Conservation (phyloP, 2,888 invertebrate genomes). For the Eupeodes luniger region DNA sequence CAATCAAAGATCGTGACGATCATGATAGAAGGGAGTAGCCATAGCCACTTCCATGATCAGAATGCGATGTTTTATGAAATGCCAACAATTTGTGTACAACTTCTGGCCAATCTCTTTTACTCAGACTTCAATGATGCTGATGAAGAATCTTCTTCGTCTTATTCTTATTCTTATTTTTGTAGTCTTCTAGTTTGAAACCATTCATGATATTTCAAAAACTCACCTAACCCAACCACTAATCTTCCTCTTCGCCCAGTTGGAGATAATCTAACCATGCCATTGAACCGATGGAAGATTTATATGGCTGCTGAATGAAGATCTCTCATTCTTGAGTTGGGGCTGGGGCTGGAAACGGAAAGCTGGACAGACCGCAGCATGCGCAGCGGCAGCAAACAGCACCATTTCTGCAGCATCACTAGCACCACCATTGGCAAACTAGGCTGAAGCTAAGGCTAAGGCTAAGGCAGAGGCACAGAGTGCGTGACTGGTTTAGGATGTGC, state of each 20-base stretch:
- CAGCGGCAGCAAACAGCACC: slow-evolving; percentile 6
- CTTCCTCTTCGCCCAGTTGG: slow-evolving; percentile 59
- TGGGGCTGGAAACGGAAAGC: slow-evolving; percentile 12
- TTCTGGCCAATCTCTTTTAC: slow-evolving; percentile 22
- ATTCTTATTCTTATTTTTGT: too few relatives aligned
- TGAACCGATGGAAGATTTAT: slow-evolving; percentile 68
- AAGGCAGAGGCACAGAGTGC: slow-evolving; percentile 44
- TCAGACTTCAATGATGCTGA: background rate
- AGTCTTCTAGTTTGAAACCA: slow-evolving; percentile 31
- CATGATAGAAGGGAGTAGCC: slow-evolving; percentile 31
- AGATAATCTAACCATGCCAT: slow-evolving; percentile 71
- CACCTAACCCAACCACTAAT: slow-evolving; percentile 62
- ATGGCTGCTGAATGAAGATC: slow-evolving; percentile 71
- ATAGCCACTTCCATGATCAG: slow-evolving; percentile 9
- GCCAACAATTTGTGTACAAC: slow-evolving; percentile 47
- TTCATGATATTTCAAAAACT: slow-evolving; percentile 65
- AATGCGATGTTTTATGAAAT: slow-evolving; percentile 36
- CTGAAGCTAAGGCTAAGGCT: background rate
- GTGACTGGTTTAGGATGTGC: slow-evolving; percentile 76
- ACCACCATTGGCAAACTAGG: slow-evolving; percentile 3
- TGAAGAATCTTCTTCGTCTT: background rate
- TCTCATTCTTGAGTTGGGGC: slow-evolving; percentile 48
- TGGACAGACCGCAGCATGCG: slow-evolving; percentile 69
- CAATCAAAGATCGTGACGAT: slow-evolving; percentile 32
- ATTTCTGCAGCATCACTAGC: background rate